These are phyloP conservation scores for Aplochiton taeniatus DNA, from an alignment of 2,797 vertebrate species.

Conservation along the genomic window DNA sequence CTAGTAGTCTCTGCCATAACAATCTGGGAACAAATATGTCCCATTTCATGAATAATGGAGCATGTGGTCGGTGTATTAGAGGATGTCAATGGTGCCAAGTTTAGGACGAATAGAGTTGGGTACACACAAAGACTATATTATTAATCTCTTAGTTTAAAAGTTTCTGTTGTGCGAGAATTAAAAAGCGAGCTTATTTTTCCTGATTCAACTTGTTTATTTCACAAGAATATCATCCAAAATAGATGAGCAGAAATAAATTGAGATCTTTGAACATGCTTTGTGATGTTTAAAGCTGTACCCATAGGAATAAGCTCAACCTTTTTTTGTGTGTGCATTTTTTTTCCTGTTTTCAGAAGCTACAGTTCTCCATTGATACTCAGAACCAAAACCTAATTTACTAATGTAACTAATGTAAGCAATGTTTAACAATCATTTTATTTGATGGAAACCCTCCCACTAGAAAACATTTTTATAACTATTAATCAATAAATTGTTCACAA, in stretches of 20 bases:
- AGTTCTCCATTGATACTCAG: no score
- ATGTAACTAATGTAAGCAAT: no score
- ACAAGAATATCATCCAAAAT: constrained; percentile 30
- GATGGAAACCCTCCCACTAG: no score
- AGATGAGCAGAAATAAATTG: constrained; percentile 33
- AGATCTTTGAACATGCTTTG: constrained; percentile 17
- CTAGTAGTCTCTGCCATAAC: constrained; percentile 40
- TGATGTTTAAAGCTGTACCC: not conserved
- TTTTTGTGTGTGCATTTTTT: no score
- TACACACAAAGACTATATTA: constrained; percentile 31
- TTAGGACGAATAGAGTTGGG: constrained; percentile 23
- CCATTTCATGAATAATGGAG: constrained; percentile 59
- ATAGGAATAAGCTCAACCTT: not conserved
- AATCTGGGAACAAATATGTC: constrained; percentile 35
- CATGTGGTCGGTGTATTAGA: constrained; percentile 35
- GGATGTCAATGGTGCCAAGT: constrained; percentile 43
- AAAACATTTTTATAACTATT: no score
- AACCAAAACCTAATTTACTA: no score
- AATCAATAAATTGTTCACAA: no score
- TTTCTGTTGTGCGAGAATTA: constrained; percentile 22
- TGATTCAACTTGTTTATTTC: constrained; percentile 42
- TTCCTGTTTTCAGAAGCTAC: no score
- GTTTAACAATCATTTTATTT: no score
- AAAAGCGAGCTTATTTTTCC: constrained; percentile 12
- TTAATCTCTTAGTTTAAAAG: constrained; percentile 37